Percentiles rank a stretch among this genome's conserved stretches.
phyloP scores from a whole-genome alignment of 1,140 invertebrate genomes.

The Dreissena polymorpha region DNA sequence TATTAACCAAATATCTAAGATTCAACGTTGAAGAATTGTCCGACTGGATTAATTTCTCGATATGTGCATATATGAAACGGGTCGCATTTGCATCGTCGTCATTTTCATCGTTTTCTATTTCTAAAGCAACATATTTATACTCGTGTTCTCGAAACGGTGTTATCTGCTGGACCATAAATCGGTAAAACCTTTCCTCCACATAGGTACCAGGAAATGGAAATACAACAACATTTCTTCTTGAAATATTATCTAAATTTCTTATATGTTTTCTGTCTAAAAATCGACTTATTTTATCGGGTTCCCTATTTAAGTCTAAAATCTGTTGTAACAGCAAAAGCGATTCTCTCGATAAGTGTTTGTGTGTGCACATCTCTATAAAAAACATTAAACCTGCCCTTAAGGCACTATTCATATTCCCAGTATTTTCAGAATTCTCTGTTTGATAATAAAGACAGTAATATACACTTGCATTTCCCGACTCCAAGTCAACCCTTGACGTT shows the following conservation, averaged over 20 bases:
- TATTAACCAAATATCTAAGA: background rate
- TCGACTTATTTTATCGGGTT: background rate
- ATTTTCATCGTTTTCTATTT: slow-evolving; percentile 10
- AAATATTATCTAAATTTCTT: background rate
- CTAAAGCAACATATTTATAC: slow-evolving; percentile 29
- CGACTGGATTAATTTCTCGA: background rate
- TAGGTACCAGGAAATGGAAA: slow-evolving; percentile 44
- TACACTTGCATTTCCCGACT: background rate
- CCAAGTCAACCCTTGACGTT: too few species aligned
- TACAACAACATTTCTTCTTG: background rate
- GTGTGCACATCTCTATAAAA: background rate
- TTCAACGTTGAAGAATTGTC: background rate
- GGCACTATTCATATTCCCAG: background rate
- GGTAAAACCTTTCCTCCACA: slow-evolving; percentile 16
- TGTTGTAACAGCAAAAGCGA: background rate
- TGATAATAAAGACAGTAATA: slow-evolving; percentile 18
- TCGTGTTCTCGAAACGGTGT: slow-evolving; percentile 21
- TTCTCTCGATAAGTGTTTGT: background rate
- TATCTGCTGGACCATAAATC: slow-evolving; percentile 34
- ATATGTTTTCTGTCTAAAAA: slow-evolving; percentile 5
- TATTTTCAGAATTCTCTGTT: background rate
- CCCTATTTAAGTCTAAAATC: background rate
- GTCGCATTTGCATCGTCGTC: background rate
- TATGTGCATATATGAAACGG: slow-evolving; percentile 28
- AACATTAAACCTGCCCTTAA: background rate